Base-by-base conservation (phyloP, 2,888 invertebrate species). In the Chydorus sphaericus region DNA sequence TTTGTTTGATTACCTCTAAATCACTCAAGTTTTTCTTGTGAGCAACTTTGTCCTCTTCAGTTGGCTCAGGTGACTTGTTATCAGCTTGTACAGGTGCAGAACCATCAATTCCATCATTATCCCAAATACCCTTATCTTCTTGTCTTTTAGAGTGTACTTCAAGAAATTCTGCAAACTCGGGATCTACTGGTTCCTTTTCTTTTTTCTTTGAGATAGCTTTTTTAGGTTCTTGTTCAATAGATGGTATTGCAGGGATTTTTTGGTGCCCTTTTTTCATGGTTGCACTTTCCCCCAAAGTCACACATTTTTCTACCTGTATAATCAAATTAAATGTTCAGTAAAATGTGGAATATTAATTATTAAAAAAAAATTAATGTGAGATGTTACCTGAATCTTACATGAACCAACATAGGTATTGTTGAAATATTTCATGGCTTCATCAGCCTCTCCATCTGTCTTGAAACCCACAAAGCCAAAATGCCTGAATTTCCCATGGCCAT, bases 381-480 rank as follows among this genome's bases (percentile, higher is more conserved):
- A 26, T 20, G 14, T 20, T 33, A 52, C 52, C 52, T 52, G 31
- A 59, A 97, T 84, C 72, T 79, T 83, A 65, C 79, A 80, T 1
- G 90, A 85, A 62, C 85, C 83, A 54, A 97, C 80, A 67, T 80
- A 94, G 2, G 87, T 82, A 58, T 86, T 83, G 70, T 97, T 77
- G 62, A 91, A 89, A 66, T 82, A 80, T 18, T 83, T 74, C 31
- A 81, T 74, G 0, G 96, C 96, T 31, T 74, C 75, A 50, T 77
- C 66, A 0, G 92, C 94, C 66, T 89, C 84, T 50, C 82, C 79
- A 59, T 84, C 85, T 23, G 76, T 80, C 66, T 86, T 82, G 69
- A 81, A 97, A 7, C 97, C 97, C 62, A 98, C 74, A 67, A 97
- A 97, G 4, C 84, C 91, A 72, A 97, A 97, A 64, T 85, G 83